A percentile compares a stretch with the other conserved stretches of the same genome.
These are phyloP conservation scores for Acanthosoma haemorrhoidale DNA, from an alignment of 2,888 invertebrate genomes.

Conservation along the genomic window DNA sequence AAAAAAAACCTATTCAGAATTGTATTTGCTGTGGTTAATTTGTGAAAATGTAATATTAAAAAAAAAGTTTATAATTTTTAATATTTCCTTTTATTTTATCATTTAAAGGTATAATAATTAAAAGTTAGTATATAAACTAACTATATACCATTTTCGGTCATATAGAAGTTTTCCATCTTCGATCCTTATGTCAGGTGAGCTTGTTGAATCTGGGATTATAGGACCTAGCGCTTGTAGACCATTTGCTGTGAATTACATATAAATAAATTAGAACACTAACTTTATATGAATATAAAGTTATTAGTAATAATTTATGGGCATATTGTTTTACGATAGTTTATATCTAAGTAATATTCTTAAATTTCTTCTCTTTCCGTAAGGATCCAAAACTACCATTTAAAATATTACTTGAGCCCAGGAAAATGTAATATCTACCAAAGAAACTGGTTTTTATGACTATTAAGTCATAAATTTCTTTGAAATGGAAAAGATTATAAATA, in stretches of 20 bases:
- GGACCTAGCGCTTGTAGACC: constrained; percentile 35
- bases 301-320: constrained; percentile 29
- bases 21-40: too few relatives aligned
- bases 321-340: not conserved
- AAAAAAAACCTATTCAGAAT: too few relatives aligned
- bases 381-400: too few relatives aligned
- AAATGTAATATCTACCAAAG: too few relatives aligned
- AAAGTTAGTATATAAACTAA: not conserved
- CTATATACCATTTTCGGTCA: constrained; percentile 75
- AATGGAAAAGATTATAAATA: too few relatives aligned
- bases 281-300: not conserved
- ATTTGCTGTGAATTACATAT: constrained; percentile 26
- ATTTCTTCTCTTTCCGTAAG: too few relatives aligned
- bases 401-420: not conserved
- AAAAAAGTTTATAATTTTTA: not conserved
- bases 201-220: constrained; percentile 25
- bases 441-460: too few relatives aligned
- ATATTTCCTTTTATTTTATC: not conserved
- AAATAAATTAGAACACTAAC: not conserved
- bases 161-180: constrained; percentile 92
- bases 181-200: constrained; percentile 66
- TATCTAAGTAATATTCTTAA: not conserved
- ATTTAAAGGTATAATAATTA: not conserved
- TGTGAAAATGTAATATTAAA: not conserved
- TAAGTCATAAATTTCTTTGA: too few relatives aligned